Percentiles rank a stretch among this genome's conserved stretches.
Evolutionary conservation across 1,140 invertebrate genomes (phyloP).

Genomic region (Helicoverpa zea): DNA sequence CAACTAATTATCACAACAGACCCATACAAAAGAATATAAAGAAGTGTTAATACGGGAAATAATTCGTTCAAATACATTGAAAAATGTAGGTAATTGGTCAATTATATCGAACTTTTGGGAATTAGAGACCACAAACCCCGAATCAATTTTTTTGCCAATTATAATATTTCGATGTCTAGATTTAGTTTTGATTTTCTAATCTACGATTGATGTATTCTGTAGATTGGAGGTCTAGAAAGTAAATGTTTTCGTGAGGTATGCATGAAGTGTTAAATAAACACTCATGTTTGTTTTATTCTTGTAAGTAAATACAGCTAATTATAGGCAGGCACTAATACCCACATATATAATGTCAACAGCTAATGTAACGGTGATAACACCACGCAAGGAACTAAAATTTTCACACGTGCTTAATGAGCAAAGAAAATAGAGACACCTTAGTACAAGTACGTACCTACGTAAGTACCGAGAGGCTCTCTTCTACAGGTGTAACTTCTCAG

Average conservation of each 20-base stretch:
- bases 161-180: constrained; percentile 1
- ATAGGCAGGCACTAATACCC: constrained; percentile 33
- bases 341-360: constrained; percentile 34
- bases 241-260: not conserved
- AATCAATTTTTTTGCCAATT: constrained; percentile 39
- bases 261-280: constrained; percentile 27
- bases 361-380: constrained; percentile 41
- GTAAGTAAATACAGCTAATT: constrained; percentile 22
- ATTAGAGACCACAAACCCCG: constrained; percentile 52
- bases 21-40: constrained; percentile 57
- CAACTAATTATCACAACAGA: constrained; percentile 50
- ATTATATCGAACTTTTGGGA: constrained; percentile 48
- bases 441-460: not conserved
- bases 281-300: constrained; percentile 14
- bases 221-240: not conserved
- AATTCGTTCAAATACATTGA: constrained; percentile 51
- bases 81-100: constrained; percentile 51
- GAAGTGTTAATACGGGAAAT: constrained; percentile 55
- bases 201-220: constrained; percentile 8
- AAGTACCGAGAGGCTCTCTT: not conserved
- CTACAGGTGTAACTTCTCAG: not conserved
- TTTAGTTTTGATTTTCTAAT: constrained; percentile 3
- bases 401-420: constrained; percentile 58
- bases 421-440: constrained; percentile 28
- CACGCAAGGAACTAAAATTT: constrained; percentile 53